phyloP scores from a whole-genome alignment of 2,888 invertebrate genomes.

The Agonopterix heracliana region DNA sequence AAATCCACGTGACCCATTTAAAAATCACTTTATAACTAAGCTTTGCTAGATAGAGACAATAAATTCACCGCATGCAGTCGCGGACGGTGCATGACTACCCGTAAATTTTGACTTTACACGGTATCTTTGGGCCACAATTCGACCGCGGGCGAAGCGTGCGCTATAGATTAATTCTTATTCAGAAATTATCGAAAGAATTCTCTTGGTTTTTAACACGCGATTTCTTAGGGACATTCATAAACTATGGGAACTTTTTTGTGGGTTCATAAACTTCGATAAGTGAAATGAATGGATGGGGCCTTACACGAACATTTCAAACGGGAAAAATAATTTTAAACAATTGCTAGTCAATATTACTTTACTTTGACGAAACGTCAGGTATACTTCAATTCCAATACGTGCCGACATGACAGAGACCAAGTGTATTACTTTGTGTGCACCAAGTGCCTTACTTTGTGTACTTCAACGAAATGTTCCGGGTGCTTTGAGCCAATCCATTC shows the following conservation, averaged over 20 bases:
- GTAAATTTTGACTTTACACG: conserved; percentile 54
- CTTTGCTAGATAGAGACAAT: conserved; percentile 39
- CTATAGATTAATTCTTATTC: conserved; percentile 43
- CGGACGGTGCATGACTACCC: conserved; percentile 39
- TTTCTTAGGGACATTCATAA: background rate
- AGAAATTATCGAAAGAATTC: conserved; percentile 38
- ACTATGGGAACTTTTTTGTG: background rate
- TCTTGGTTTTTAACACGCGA: conserved; percentile 29
- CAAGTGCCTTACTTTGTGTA: no score
- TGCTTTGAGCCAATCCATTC: no score
- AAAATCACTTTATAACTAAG: conserved; percentile 42
- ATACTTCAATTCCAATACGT: no score
- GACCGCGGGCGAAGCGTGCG: conserved; percentile 51
- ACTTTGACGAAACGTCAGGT: no score
- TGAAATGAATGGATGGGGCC: no score
- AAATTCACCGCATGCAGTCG: conserved; percentile 35
- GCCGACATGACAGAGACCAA: no score
- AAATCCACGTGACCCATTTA: conserved; percentile 26
- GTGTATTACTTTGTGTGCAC: no score
- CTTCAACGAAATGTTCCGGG: no score
- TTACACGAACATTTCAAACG: no score
- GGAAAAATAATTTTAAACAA: no score
- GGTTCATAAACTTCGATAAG: no score
- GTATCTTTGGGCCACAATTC: conserved; percentile 36
- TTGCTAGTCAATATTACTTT: no score